Base-by-base conservation (phyloP, 2,888 invertebrate genomes). In the Chloroclysta siterata region DNA sequence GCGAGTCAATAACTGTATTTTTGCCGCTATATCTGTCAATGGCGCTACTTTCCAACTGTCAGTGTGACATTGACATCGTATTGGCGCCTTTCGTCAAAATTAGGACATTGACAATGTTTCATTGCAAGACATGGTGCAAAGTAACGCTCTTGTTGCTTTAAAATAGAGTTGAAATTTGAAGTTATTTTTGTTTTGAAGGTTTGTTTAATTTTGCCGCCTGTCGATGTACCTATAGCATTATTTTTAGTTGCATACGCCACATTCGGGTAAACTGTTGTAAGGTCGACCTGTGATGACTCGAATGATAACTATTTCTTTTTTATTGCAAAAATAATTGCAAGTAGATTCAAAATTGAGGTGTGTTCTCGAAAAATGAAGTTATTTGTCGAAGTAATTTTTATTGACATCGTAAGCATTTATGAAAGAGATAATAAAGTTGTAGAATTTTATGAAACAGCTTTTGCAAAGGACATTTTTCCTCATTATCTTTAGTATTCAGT, bases 31-130 rank as follows among this genome's bases (percentile, higher is more conserved):
- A 64, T 70, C 75, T 72, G 72, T 73, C 77, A 74, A 63, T 69
- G 79, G 79, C 79, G 77, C 77, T 78, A 75, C 71, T 74, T 78
- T 74, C 74, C 65, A 71, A 73, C 55, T 67, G 66, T 58, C 68
- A 63, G 62, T 60, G 36, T 58, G 80, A 74, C 83, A 84, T 84
- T 84, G 83, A 81, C 80, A 81, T 78, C 62, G 69, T 77, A 79
- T 73, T 74, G 57, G 63, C 66, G 65, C 69, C 71, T 79, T 79
- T 74, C 68, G 71, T 76, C 74, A 74, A 74, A 74, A 73, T 72
- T 70, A 64, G 63, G 65, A 57, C 55, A 66, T 47, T 63, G 39
- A 14, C 62, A 54, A 52, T 22, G 33, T 22, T 22, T 22, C n/a
- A n/a, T n/a, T n/a, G n/a, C n/a, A 22, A 22, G 22, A 2, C 22